These are phyloP conservation scores for Chesias legatella DNA, from an alignment of 2,888 invertebrate species.

Conservation along the genomic window DNA sequence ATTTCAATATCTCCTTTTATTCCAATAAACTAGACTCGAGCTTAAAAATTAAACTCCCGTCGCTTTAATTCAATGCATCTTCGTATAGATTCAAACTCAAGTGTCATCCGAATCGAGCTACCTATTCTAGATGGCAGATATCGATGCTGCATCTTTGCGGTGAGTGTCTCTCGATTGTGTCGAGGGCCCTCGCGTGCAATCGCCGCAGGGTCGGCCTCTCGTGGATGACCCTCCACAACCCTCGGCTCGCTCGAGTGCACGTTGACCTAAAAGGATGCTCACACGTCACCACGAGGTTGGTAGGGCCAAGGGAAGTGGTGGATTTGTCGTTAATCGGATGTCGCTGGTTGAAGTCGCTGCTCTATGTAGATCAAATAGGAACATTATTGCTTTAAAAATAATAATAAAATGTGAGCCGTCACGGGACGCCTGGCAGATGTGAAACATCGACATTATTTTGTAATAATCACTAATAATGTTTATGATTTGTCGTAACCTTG, in stretches of 20 bases:
- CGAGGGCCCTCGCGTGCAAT: slow-evolving; percentile 19
- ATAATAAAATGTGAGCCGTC: no score
- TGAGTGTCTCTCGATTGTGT: slow-evolving; percentile 18
- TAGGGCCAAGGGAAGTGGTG: no score
- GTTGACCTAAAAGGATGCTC: slow-evolving; percentile 47
- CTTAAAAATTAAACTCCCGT: no score
- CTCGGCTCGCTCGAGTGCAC: slow-evolving; percentile 42
- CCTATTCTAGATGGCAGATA: slow-evolving; percentile 5
- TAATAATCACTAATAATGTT: no score
- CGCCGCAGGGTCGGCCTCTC: slow-evolving; percentile 33
- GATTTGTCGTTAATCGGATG: slow-evolving; percentile 21
- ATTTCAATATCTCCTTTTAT: no score
- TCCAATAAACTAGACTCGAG: no score
- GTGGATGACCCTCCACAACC: slow-evolving; percentile 36
- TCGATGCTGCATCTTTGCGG: slow-evolving; percentile 18
- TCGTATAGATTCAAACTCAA: slow-evolving; percentile 3
- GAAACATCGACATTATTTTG: no score
- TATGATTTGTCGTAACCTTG: no score
- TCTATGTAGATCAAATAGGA: no score
- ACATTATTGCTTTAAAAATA: no score
- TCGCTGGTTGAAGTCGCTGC: slow-evolving; percentile 1
- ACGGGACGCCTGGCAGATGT: no score
- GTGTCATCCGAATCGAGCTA: slow-evolving; percentile 1
- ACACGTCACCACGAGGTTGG: slow-evolving; percentile 47
- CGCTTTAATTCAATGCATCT: no score